Evolutionary conservation across 2,113 vertebrate genomes (phyloP), one percentile per base, ranked within the genome.

Genomic region (Cichladusa arquata): DNA sequence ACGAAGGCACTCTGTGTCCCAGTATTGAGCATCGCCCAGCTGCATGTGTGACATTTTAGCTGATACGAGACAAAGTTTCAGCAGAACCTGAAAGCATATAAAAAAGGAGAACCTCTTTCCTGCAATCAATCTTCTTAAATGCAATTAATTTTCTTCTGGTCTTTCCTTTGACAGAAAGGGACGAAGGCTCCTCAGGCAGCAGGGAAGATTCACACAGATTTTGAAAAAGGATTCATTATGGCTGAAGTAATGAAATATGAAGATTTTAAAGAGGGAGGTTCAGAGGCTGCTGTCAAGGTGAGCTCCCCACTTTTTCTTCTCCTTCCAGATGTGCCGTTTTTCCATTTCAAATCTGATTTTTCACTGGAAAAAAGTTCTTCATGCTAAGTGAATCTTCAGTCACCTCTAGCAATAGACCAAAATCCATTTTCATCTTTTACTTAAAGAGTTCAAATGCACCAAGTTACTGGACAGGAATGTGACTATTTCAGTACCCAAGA

Each of bases 211-310:
- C 98, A 98, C 95, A 98, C 98, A 50, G 98, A 99, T 98, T 99
- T 99, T 97, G 98, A 99, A 98, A 99, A 98, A 97, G 99, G 99
- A 98, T 99, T 99, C 98, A 99, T 99, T 99, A 99, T 99, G 98
- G 98, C 98, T 93, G 98, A 98, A 98, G 99, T 99, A 98, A 99
- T 99, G 99, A 99, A 99, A 99, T 99, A 99, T 24, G 98, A 98
- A 97, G 99, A 99, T 98, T 99, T 99, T 99, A 99, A 99, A 98
- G 99, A 99, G 97, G 99, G 98, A 98, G 98, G 98, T 94, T 98
- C 98, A 82, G 98, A 99, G 98, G 98, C 89, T 94, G 98, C 99
- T 95, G 99, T 99, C 98, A 99, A 99, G 98, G 98, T 99, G 98
- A 98, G 98, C 94, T 94, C 97, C 97, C 94, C 89, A n/a, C 50